Evolutionary conservation across 2,113 vertebrate species (phyloP), one percentile per base, ranked within the genome.

Genomic region (Eulacestoma nigropectus): DNA sequence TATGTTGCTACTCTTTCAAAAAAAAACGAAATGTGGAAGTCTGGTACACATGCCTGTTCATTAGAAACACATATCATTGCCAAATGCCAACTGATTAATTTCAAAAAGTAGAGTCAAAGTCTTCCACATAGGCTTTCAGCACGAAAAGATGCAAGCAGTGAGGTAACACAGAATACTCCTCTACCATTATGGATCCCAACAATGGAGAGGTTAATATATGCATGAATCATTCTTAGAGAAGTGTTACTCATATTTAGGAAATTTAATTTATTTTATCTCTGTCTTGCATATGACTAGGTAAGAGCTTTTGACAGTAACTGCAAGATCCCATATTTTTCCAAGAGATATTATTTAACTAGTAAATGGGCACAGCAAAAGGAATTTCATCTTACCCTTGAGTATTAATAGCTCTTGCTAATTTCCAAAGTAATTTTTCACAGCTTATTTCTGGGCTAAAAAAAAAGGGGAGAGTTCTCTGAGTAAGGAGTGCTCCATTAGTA

Each of bases 381-480:
- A 77, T 84, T 81, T 76, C 8, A 77, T 74, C 59, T 77, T 89
- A 9, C 2, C 50, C 29, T 64, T 77, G 25, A 68, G 37, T 74
- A 77, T 44, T 77, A 73, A 73, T 29, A 89, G 41, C 20, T 65
- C 23, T 57, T 65, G 8, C 23, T 88, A 70, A 84, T 84, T 89
- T 91, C 37, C 20, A 76, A 77, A 86, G 17, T 49, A 86, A 49
- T 41, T 83, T 85, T 89, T 88, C 22, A 73, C 12, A 55, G 30
- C 3, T 64, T 89, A 16, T 57, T 91, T 89, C 46, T 39, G 14
- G 17, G 9, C 22, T 64, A 44, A 64, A 75, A 89, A 26, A 18
- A 35, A 11, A 5, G 3, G 2, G 1, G 3, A 9, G 2, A 56
- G 7, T 30, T 80, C 4, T 76, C 59, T 16, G 22, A 22, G 6